Percentiles rank a stretch among this genome's conserved stretches.
phyloP scores from a whole-genome alignment of 1,140 invertebrate genomes.

The Drosophila watanabei region DNA sequence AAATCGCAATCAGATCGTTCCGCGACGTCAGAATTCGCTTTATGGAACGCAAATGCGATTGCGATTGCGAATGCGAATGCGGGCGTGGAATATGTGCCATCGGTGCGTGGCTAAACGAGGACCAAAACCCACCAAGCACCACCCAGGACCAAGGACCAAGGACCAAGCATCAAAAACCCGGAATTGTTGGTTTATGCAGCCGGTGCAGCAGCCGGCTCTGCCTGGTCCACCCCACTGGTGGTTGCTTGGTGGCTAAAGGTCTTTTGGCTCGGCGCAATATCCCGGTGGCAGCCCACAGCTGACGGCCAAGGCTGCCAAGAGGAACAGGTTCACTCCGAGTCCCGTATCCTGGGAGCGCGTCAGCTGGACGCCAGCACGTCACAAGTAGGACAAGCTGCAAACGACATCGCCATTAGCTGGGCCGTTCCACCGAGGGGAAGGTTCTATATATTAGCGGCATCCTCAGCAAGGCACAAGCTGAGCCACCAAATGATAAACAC shows the following conservation, averaged over 20 bases:
- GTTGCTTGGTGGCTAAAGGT: conserved; percentile 58
- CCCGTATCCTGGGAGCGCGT: conserved; percentile 67
- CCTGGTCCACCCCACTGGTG: conserved; percentile 64
- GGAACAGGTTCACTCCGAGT: conserved; percentile 67
- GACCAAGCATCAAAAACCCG: conserved; percentile 6
- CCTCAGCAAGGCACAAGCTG: conserved; percentile 57
- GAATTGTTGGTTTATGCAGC: conserved; percentile 83
- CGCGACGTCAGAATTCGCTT: conserved; percentile 75
- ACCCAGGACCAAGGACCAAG: conserved; percentile 17
- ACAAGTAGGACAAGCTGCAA: conserved; percentile 83
- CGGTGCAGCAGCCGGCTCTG: conserved; percentile 68
- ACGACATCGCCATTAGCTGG: conserved; percentile 76
- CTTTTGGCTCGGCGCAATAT: conserved; percentile 9
- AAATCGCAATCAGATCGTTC: conserved; percentile 74
- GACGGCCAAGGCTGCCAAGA: conserved; percentile 31
- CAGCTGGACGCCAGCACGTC: conserved; percentile 83
- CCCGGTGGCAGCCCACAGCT: conserved; percentile 53
- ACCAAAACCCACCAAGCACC: conserved; percentile 25
- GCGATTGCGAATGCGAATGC: conserved; percentile 43
- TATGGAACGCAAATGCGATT: conserved; percentile 55
- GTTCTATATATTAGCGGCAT: conserved; percentile 76
- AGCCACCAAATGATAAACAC: conserved; percentile 69
- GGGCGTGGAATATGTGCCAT: conserved; percentile 81
- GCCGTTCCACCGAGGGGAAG: conserved; percentile 21
- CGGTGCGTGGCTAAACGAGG: conserved; percentile 68